These are phyloP conservation scores for Girardinichthys multiradiatus DNA, from an alignment of 2,113 vertebrate genomes.

Conservation along the genomic window DNA sequence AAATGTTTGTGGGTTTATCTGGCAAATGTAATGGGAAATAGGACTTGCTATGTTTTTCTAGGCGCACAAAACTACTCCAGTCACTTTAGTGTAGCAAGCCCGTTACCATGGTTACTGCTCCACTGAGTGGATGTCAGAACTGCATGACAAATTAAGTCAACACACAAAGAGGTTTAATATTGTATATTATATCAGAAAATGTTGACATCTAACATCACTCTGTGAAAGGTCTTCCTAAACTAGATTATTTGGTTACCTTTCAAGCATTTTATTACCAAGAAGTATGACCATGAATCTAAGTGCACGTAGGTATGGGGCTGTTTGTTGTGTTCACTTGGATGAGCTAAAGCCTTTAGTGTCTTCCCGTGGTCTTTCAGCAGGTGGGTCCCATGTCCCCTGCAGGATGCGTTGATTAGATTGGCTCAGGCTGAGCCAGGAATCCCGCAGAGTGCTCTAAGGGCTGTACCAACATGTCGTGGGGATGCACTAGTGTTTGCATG, in stretches of 20 bases:
- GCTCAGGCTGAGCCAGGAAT: slow-evolving; percentile 56
- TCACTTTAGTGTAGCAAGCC: slow-evolving; percentile 24
- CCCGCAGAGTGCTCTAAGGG: slow-evolving; percentile 49
- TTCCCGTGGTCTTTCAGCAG: slow-evolving; percentile 49
- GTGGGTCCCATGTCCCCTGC: slow-evolving; percentile 56
- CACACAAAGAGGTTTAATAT: not conserved
- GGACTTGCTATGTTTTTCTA: too few species aligned
- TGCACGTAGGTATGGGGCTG: slow-evolving; percentile 13
- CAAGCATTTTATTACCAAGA: slow-evolving; percentile 33
- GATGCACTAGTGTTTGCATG: slow-evolving; percentile 39
- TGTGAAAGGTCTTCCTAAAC: not conserved
- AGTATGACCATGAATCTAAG: slow-evolving; percentile 4
- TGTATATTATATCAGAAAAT: not conserved
- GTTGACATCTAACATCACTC: not conserved
- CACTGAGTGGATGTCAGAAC: slow-evolving; percentile 21
- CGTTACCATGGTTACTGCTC: slow-evolving; percentile 27
- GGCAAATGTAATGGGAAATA: too few species aligned
- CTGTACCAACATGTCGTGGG: slow-evolving; percentile 49
- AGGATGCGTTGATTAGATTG: slow-evolving; percentile 79
- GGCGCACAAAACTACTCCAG: not conserved
- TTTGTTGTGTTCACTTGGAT: slow-evolving; percentile 46
- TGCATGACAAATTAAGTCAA: slow-evolving; percentile 15
- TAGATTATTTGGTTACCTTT: not conserved
- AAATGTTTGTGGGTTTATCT: too few species aligned
- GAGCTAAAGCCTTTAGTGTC: slow-evolving; percentile 45